A percentile compares a stretch with the other conserved stretches of the same genome.
These are phyloP conservation scores for Molanna angustata DNA, from an alignment of 2,888 invertebrate genomes.

Conservation along the genomic window DNA sequence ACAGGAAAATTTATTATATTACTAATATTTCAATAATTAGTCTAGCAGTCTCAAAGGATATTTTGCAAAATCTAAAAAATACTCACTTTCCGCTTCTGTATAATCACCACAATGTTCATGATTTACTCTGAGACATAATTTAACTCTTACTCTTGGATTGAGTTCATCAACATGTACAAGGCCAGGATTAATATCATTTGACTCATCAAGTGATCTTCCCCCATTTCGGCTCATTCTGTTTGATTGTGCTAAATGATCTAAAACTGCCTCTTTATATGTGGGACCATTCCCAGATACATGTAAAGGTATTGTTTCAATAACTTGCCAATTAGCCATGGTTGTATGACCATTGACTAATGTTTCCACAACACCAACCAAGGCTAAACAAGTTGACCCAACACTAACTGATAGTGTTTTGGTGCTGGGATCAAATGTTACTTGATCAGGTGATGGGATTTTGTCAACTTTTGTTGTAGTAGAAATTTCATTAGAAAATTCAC, in stretches of 20 bases:
- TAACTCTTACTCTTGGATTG: constrained; percentile 71
- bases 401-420: constrained; percentile 74
- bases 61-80: background rate
- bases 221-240: constrained; percentile 42
- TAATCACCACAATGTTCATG: constrained; percentile 82
- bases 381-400: constrained; percentile 74
- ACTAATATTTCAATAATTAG: background rate
- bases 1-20: background rate
- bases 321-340: constrained; percentile 62
- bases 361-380: constrained; percentile 74
- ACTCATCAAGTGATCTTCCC: constrained; percentile 54
- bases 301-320: constrained; percentile 69
- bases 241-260: constrained; percentile 59
- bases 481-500: constrained; percentile 83
- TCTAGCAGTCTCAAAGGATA: background rate
- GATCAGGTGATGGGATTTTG: constrained; percentile 74
- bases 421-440: constrained; percentile 80
- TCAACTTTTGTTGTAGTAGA: constrained; percentile 80
- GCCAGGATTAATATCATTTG: constrained; percentile 51
- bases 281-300: constrained; percentile 68
- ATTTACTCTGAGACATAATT: constrained; percentile 77
- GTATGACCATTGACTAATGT: constrained; percentile 60
- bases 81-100: constrained; percentile 81
- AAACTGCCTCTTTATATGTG: constrained; percentile 66
- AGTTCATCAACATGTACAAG: constrained; percentile 59